Conservation (phyloP, 2,797 vertebrate species). For the Amazona finschi region DNA sequence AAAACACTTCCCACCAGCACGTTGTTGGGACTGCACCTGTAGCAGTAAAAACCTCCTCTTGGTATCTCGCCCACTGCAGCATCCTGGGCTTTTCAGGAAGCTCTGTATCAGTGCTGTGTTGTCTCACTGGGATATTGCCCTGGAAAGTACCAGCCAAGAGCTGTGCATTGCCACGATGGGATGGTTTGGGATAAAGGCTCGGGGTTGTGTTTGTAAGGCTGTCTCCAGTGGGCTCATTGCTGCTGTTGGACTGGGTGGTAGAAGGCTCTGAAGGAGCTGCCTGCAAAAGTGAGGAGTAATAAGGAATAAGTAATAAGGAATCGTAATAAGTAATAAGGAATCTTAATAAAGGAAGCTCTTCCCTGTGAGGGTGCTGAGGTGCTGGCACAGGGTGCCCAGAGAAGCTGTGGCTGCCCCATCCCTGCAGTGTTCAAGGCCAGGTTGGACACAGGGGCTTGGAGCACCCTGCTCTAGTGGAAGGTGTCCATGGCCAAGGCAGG, state of each 20-base stretch:
- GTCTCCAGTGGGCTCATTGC: not conserved
- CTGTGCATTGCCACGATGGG: not conserved
- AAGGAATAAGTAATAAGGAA: not conserved
- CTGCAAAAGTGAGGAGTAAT: not conserved
- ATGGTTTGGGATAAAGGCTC: not conserved
- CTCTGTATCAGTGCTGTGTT: not conserved
- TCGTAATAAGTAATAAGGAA: not conserved
- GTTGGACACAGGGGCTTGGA: not conserved
- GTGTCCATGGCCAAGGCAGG: fast-evolving
- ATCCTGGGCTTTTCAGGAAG: not conserved
- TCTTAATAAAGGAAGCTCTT: not conserved
- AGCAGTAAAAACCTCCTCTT: not conserved
- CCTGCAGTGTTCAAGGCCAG: not conserved
- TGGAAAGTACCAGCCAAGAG: not conserved
- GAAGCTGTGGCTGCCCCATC: not conserved
- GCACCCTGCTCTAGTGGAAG: not conserved
- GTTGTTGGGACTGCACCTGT: not conserved
- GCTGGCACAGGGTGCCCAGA: not conserved
- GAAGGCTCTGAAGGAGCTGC: not conserved
- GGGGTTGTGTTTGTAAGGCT: not conserved
- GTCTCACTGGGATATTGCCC: fast-evolving
- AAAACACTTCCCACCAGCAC: not conserved
- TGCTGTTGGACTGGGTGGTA: not conserved
- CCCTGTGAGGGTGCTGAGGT: not conserved
- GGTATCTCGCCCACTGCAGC: not conserved